Evolutionary conservation across 2,113 vertebrate genomes (phyloP).

Genomic region (Misgurnus anguillicaudatus): DNA sequence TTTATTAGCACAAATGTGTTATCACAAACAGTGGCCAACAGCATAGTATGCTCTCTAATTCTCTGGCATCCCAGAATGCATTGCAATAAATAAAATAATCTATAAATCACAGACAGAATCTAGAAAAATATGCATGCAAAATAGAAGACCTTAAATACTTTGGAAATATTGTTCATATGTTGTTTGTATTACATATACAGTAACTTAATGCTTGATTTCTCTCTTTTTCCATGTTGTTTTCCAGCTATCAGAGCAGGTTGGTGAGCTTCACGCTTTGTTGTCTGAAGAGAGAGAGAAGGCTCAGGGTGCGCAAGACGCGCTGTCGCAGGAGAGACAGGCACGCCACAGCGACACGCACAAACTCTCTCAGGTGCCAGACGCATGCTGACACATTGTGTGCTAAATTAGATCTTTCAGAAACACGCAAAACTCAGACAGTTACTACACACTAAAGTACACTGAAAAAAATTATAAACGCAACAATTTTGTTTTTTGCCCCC

Average conservation of each 20-base stretch:
- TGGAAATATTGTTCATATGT: neutral
- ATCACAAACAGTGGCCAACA: too few relatives aligned
- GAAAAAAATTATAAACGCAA: too few relatives aligned
- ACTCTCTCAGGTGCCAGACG: constrained; percentile 81
- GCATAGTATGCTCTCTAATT: too few relatives aligned
- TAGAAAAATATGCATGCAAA: too few relatives aligned
- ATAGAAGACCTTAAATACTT: too few relatives aligned
- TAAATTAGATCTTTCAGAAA: neutral
- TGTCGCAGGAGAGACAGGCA: constrained; percentile 80
- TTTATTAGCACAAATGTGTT: too few relatives aligned
- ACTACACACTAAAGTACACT: too few relatives aligned
- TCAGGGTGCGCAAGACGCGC: constrained; percentile 78
- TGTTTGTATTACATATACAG: neutral
- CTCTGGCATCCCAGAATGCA: too few relatives aligned
- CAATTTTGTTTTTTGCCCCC: too few relatives aligned
- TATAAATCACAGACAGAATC: too few relatives aligned
- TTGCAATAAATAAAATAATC: too few relatives aligned
- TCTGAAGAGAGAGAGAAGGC: constrained; percentile 80
- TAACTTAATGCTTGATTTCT: constrained; percentile 5
- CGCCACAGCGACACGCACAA: constrained; percentile 81
- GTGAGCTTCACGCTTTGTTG: constrained; percentile 79
- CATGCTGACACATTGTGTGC: neutral
- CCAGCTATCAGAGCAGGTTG: constrained; percentile 69
- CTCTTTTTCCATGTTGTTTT: constrained; percentile 17
- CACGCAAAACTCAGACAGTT: too few relatives aligned